These are phyloP conservation scores for Mesorhabditis spiculigera DNA, from an alignment of 2,888 invertebrate species.

Conservation along the genomic window DNA sequence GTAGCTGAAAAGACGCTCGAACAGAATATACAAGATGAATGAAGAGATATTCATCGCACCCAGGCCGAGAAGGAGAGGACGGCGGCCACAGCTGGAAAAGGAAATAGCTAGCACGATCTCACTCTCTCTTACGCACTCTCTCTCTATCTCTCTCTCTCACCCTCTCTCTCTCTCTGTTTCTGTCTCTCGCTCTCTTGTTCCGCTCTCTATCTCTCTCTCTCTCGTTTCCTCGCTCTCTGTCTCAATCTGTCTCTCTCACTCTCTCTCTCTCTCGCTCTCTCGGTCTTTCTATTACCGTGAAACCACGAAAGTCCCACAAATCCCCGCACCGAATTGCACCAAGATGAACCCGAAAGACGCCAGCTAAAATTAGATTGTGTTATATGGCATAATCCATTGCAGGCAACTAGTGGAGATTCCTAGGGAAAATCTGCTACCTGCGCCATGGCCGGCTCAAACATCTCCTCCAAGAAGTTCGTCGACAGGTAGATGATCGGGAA, in stretches of 20 bases:
- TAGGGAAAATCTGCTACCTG: not conserved
- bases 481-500: slow-evolving; percentile 4
- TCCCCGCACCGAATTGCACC: not conserved
- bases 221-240: no score
- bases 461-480: not conserved
- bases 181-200: no score
- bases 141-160: no score
- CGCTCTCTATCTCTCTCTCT: no score
- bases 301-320: not conserved
- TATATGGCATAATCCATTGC: not conserved
- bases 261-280: no score
- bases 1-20: not conserved
- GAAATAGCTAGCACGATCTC: no score
- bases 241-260: no score
- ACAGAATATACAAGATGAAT: not conserved
- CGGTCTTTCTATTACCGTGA: not conserved
- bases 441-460: not conserved
- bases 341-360: slow-evolving; percentile 1
- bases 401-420: not conserved
- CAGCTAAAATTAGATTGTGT: not conserved
- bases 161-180: no score
- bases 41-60: not conserved
- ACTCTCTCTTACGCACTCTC: no score
- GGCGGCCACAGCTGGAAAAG: not conserved
- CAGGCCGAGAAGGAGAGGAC: not conserved